Percentiles rank a stretch among this genome's conserved stretches.
These are phyloP conservation scores for Eupeodes latifasciatus DNA, from an alignment of 2,888 invertebrate species.

Conservation along the genomic window DNA sequence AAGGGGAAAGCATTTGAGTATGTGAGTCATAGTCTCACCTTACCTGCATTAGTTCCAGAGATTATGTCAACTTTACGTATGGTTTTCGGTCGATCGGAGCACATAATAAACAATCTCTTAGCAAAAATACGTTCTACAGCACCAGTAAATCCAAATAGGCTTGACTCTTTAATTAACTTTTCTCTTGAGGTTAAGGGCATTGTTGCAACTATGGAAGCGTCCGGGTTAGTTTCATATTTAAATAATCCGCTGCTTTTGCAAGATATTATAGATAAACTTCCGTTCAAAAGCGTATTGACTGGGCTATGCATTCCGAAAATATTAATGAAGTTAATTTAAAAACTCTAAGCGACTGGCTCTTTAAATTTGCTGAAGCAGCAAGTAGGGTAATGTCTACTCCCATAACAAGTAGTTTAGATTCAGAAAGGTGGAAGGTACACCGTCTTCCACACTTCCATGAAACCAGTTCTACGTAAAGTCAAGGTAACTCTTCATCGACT, in stretches of 20 bases:
- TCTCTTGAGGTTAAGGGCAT: background rate
- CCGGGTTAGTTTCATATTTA: conserved; percentile 14
- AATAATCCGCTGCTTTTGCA: conserved; percentile 12
- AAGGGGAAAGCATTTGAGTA: too few species aligned
- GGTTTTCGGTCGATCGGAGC: conserved; percentile 62
- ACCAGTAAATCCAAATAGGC: conserved; percentile 2
- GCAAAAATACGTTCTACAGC: conserved; percentile 35
- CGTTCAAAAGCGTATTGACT: conserved; percentile 30
- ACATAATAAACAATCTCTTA: conserved; percentile 55
- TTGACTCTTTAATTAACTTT: conserved; percentile 23
- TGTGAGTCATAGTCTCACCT: too few species aligned
- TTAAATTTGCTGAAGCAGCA: conserved; percentile 9
- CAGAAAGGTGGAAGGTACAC: too few species aligned
- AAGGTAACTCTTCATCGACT: too few species aligned
- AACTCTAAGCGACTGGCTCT: conserved; percentile 43
- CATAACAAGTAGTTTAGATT: too few species aligned
- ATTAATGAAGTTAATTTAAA: conserved; percentile 14
- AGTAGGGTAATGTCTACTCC: conserved; percentile 8
- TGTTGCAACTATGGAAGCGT: conserved; percentile 15
- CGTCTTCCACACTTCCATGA: too few species aligned
- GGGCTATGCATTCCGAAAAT: conserved; percentile 1
- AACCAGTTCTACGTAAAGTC: too few species aligned
- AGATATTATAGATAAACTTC: conserved; percentile 18
- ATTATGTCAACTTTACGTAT: conserved; percentile 5
- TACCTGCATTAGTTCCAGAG: too few species aligned